Evolutionary conservation across 2,888 invertebrate genomes (phyloP), one percentile per base, ranked within the genome.

Genomic region (Stenichneumon culpator): DNA sequence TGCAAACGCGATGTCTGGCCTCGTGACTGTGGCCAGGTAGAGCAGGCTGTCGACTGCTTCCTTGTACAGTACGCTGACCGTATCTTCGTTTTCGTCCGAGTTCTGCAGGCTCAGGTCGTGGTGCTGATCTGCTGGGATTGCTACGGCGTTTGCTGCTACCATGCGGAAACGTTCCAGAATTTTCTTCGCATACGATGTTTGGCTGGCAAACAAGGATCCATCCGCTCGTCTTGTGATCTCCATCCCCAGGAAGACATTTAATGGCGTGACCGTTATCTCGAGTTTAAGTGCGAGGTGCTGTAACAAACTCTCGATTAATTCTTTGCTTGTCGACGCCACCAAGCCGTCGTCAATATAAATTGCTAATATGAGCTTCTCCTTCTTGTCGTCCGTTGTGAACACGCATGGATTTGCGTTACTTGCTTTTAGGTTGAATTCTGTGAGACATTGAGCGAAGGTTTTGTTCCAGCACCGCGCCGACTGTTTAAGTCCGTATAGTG

Each of bases 341-440:
- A 92, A 77, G 7, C 91, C 91, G 86, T 92, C 92, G 65, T 93
- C 92, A n/a, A 93, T 91, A 82, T 91, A 91, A 0, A 92, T 82
- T 1, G 86, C 89, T 5, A 92, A 22, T 7, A 90, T 86, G 14
- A 92, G n/a, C 6, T 80, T 63, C 11, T 87, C 86, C 14, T 19
- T 36, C 1, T 57, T 0, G 0, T 63, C 44, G 19, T 86, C 36
- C 32, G 84, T 78, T 7, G 83, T 81, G 80, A 87, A 93, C 5
- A 93, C 81, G 81, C 93, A 93, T 16, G 90, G 88, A 77, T 93
- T 92, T 28, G 88, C 89, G 36, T 86, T 57, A 63, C 88, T 90
- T n/a, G 87, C 82, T 60, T 88, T 81, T 32, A 92, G 88, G 32
- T 89, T 86, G 7, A 79, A 72, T 67, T 78, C 44, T 7, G 36